Evolutionary conservation across 2,113 vertebrate species (phyloP).

Genomic region (Triplophysa tibetana): DNA sequence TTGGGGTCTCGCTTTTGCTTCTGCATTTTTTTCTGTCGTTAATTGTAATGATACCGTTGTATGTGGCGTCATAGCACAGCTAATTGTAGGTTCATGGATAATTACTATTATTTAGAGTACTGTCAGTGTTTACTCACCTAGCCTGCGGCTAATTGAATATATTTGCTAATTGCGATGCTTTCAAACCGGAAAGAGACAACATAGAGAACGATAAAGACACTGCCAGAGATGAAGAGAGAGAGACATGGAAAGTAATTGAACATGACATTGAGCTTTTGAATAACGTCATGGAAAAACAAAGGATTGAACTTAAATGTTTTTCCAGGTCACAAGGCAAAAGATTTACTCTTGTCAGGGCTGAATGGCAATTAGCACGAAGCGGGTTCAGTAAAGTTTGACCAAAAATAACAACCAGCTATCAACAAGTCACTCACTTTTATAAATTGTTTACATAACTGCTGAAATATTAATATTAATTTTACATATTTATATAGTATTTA

Average conservation of each 20-base stretch:
- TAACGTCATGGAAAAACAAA: background rate
- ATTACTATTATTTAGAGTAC: constrained; percentile 49
- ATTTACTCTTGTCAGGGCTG: too few species aligned
- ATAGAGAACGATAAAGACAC: background rate
- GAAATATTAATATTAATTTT: too few species aligned
- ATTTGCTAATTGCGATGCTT: constrained; percentile 24
- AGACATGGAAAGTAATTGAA: background rate
- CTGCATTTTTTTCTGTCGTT: background rate
- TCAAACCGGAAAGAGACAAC: background rate
- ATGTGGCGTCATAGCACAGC: constrained; percentile 25
- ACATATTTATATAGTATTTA: too few species aligned
- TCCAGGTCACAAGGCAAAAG: constrained; percentile 7
- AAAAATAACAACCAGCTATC: too few species aligned
- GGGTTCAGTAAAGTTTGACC: too few species aligned
- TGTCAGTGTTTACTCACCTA: constrained; percentile 46
- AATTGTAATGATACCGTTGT: constrained; percentile 38
- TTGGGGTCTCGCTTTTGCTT: constrained; percentile 3
- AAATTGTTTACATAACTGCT: too few species aligned
- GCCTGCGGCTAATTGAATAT: constrained; percentile 35
- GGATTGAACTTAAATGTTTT: background rate
- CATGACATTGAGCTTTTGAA: background rate
- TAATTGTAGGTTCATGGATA: constrained; percentile 54
- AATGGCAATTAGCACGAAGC: too few species aligned
- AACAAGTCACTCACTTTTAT: too few species aligned
- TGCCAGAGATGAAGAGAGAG: background rate